Base-by-base conservation (phyloP, 2,888 invertebrate species). In the Scaptomyza polygonia region DNA sequence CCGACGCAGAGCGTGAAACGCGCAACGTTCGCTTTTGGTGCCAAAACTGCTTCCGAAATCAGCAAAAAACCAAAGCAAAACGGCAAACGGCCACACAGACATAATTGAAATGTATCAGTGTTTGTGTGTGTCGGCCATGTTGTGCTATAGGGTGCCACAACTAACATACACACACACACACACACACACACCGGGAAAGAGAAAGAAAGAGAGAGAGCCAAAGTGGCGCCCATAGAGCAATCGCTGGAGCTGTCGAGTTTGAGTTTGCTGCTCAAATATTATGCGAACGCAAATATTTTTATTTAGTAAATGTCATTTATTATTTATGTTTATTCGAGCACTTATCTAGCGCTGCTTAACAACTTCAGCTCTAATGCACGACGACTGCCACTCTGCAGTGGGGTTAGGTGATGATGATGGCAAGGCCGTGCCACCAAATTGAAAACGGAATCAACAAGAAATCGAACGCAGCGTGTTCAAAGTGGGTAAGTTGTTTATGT, bases 231-330 rank as follows among this genome's bases (percentile, higher is more conserved):
- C 79, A 80, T 73, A 77, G 81, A 72, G 79, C 79, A 85, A 77
- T 83, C 75, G 77, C 53, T 72, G 77, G 68, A 66, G 72, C 67
- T 78, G 83, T 82, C 77, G 80, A 77, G 82, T 84, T 84, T 83
- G 86, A 88, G 84, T 87, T 88, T 88, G 79, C 88, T 89, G 77
- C 88, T 86, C 89, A 89, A 89, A 89, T 89, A 89, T 89, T 89
- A 88, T 89, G 88, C 88, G 88, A 89, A 88, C 86, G 86, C 89
- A 89, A 89, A 89, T 89, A 89, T 89, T 89, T 89, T 89, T 89
- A 89, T 89, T 89, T 89, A 88, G 89, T 89, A 89, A 89, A 89
- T 89, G 89, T 88, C 89, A 88, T 89, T 89, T 89, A 89, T 89
- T 89, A 89, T 89, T 89, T 89, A 89, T 89, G 87, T 89, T 89